These are phyloP conservation scores for Masnerella sp. DNA, from an alignment of 2,888 invertebrate genomes.

Conservation along the genomic window DNA sequence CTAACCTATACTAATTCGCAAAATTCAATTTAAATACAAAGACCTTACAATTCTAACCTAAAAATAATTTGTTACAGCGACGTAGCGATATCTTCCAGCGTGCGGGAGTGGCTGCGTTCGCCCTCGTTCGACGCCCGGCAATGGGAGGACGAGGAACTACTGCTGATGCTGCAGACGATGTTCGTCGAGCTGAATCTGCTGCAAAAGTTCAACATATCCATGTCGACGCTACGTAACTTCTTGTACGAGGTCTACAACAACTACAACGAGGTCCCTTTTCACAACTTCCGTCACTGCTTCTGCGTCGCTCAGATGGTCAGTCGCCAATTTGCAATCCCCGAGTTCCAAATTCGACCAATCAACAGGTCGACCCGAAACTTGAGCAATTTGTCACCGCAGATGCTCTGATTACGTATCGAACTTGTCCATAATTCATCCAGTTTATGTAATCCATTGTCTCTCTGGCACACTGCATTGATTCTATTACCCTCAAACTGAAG, in stretches of 20 bases:
- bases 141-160: constrained; percentile 89
- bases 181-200: constrained; percentile 87
- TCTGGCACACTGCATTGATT: too few species aligned
- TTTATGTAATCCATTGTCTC: too few species aligned
- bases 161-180: constrained; percentile 88
- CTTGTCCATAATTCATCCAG: too few species aligned
- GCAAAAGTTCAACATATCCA: constrained; percentile 86
- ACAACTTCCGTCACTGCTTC: constrained; percentile 92
- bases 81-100: constrained; percentile 82
- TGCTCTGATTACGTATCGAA: too few species aligned
- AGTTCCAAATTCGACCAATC: background rate
- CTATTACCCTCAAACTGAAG: too few species aligned
- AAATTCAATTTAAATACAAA: too few species aligned
- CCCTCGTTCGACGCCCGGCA: constrained; percentile 89
- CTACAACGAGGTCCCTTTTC: constrained; percentile 92
- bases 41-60: too few species aligned
- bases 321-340: constrained; percentile 62
- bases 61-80: constrained; percentile 78
- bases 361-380: too few species aligned
- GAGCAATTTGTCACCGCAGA: background rate
- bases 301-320: constrained; percentile 92
- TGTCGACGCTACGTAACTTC: constrained; percentile 84
- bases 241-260: constrained; percentile 87
- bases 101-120: constrained; percentile 82
- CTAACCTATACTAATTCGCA: too few species aligned